phyloP scores from a whole-genome alignment of 2,888 invertebrate genomes.

The Magallana nippona region DNA sequence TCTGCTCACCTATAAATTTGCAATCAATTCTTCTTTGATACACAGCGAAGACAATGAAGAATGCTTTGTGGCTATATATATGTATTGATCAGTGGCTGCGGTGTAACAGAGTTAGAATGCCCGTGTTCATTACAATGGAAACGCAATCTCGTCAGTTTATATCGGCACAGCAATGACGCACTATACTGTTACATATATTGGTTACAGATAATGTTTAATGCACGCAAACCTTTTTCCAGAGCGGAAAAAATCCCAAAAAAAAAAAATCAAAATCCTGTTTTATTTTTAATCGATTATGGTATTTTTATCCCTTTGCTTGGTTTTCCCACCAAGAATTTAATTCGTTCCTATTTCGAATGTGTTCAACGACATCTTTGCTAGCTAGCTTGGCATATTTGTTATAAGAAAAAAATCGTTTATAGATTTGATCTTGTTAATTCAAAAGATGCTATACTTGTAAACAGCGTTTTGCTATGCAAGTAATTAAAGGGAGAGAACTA shows the following conservation, averaged over 20 bases:
- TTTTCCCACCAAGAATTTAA: neutral
- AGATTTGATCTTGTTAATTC: neutral
- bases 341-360: neutral
- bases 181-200: neutral
- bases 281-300: too few species aligned
- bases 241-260: neutral
- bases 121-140: constrained; percentile 16
- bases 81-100: neutral
- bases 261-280: too few species aligned
- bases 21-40: constrained; percentile 20
- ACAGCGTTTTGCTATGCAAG: constrained; percentile 2
- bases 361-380: constrained; percentile 2
- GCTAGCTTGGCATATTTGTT: neutral
- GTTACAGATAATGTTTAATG: constrained; percentile 2
- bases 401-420: neutral
- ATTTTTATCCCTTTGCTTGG: neutral
- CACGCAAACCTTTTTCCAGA: neutral
- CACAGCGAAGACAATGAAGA: neutral
- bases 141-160: neutral
- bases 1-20: neutral
- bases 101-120: constrained; percentile 12
- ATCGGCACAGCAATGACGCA: constrained; percentile 1
- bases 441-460: neutral
- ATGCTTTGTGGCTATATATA: neutral
- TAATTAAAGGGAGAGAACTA: constrained; percentile 14